Evolutionary conservation across 2,113 vertebrate genomes (phyloP).

Genomic region (Tricholaema leucomelas): DNA sequence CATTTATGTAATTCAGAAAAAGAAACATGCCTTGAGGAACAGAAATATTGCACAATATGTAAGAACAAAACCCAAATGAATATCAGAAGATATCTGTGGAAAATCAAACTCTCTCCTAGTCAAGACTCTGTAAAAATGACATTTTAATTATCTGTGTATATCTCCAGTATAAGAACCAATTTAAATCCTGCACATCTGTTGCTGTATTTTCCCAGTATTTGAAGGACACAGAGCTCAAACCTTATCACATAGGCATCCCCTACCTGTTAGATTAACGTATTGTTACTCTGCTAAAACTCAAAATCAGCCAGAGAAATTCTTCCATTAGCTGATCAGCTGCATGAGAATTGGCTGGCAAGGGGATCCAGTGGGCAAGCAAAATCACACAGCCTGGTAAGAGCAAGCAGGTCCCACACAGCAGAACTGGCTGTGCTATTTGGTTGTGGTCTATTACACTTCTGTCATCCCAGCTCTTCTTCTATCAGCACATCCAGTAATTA

Average conservation of each 20-base stretch:
- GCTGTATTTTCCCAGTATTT: neutral
- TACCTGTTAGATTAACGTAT: neutral
- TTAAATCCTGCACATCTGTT: conserved; percentile 22
- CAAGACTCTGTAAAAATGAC: neutral
- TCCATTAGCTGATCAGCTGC: neutral
- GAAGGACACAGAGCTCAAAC: neutral
- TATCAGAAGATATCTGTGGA: neutral
- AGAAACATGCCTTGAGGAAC: neutral
- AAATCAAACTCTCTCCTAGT: neutral
- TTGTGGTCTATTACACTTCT: neutral
- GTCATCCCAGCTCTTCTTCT: neutral
- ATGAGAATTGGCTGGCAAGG: neutral
- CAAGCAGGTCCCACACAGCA: accelerated
- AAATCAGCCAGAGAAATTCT: neutral
- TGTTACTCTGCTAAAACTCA: neutral
- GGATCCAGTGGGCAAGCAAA: neutral
- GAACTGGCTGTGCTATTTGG: neutral
- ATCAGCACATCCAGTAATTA: neutral
- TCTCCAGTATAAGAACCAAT: neutral
- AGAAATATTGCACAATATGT: neutral
- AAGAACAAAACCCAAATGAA: neutral
- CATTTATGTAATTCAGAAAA: neutral
- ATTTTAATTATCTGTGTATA: neutral
- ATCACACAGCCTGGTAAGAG: accelerated
- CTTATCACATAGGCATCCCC: neutral